Evolutionary conservation across 2,797 vertebrate genomes (phyloP), one percentile per base, ranked within the genome.

Genomic region (Orientallactaga sibirica): DNA sequence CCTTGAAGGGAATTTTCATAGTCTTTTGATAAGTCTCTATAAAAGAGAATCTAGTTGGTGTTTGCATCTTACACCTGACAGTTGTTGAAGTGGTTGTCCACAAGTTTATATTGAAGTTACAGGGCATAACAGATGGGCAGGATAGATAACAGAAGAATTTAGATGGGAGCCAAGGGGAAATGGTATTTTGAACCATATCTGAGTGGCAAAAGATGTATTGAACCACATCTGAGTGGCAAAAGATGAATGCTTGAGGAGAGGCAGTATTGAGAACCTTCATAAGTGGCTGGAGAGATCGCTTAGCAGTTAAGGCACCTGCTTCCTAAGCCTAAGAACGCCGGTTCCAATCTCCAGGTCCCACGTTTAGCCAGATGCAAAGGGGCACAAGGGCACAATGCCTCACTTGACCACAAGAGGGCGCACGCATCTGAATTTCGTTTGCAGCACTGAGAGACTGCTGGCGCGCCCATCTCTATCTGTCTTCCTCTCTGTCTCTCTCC

Each of bases 21-120:
- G 55, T 58, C 14, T 58, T 58, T 58, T 75, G 41, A 85, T 64
- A 93, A 70, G 11, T 58, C 22, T 75, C 43, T 52, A 78, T 18
- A 52, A 71, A 95, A 76, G 48, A 88, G n/a, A 88, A 84, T 90
- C 27, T 79, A 62, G n/a, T 89, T 81, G 48, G 41, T 81, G 14
- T 93, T 95, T 95, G 70, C 88, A 8, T 18, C 25, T 93, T 61
- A 37, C 29, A 33, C 64, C 64, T 92, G 55, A 83, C 64, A 76
- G 58, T 29, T 83, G 10, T 91, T 48, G 61, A 88, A 18, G 43
- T 77, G 27, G 15, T 84, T 84, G 55, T 90, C 12, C 25, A 66
- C 41, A 90, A 78, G 15, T 71, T 88, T 79, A 6, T 95, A 73
- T 61, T 43, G 9, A 80, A 90, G 48, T 87, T 93, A 33, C 43